Evolutionary conservation across 2,888 invertebrate species (phyloP).

Genomic region (Mactromeris polynyma): DNA sequence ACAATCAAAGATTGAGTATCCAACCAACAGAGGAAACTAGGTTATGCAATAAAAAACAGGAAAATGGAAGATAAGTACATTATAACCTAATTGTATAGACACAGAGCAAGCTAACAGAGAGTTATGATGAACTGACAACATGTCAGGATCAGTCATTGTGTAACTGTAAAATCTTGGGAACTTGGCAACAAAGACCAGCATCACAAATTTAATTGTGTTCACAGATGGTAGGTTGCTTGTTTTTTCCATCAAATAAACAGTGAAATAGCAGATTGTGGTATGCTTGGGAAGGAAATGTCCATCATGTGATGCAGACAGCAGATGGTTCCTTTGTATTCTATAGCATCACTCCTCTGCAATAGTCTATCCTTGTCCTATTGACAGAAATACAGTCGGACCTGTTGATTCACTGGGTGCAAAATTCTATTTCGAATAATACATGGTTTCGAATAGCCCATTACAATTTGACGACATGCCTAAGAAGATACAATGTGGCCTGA

Average conservation of each 20-base stretch:
- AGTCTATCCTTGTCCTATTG: too few relatives aligned
- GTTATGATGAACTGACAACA: neutral
- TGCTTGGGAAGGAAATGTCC: neutral
- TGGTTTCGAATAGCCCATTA: too few relatives aligned
- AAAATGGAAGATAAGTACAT: neutral
- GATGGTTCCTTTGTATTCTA: neutral
- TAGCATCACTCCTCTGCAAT: neutral
- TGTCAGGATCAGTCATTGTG: neutral
- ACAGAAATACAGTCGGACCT: too few relatives aligned
- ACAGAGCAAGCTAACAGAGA: neutral
- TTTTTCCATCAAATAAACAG: conserved; percentile 17
- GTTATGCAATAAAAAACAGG: neutral
- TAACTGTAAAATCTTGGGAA: neutral
- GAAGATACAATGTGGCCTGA: too few relatives aligned
- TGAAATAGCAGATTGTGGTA: neutral
- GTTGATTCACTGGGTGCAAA: too few relatives aligned
- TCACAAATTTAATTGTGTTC: neutral
- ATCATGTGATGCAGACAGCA: neutral
- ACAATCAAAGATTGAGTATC: neutral
- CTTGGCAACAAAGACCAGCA: neutral
- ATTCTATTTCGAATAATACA: too few relatives aligned
- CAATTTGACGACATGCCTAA: too few relatives aligned
- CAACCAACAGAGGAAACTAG: neutral
- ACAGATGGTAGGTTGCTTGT: neutral
- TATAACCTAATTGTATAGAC: neutral